phyloP scores from a whole-genome alignment of 2,113 vertebrate genomes.

The Ictalurus punctatus region DNA sequence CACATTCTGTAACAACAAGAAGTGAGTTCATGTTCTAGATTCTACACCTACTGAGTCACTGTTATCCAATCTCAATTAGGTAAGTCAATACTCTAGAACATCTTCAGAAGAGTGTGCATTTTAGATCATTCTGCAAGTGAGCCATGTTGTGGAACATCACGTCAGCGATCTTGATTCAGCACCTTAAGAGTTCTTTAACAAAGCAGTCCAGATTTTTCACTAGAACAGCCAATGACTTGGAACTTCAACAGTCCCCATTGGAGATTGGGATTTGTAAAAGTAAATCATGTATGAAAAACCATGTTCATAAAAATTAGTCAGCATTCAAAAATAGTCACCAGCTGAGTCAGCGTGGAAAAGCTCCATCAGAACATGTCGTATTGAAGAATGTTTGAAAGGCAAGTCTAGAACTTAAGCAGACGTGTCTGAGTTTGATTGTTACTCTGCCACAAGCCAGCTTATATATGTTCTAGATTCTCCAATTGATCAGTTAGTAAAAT shows the following conservation, averaged over 20 bases:
- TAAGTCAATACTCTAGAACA: not conserved
- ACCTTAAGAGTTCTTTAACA: not conserved
- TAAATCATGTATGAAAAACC: not conserved
- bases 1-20: not conserved
- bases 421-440: not conserved
- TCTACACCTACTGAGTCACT: not conserved
- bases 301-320: not conserved
- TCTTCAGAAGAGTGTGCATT: not conserved
- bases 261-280: not conserved
- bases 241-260: not conserved
- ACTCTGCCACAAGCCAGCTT: not conserved
- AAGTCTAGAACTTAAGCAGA: not conserved
- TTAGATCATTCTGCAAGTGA: not conserved
- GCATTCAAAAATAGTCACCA: not conserved
- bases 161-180: slow-evolving; percentile 4
- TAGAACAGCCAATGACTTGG: not conserved
- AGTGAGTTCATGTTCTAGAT: not conserved
- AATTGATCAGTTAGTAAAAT: not conserved
- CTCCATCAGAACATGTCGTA: not conserved
- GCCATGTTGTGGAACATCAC: not conserved
- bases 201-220: not conserved
- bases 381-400: not conserved
- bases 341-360: not conserved
- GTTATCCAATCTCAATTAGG: not conserved
- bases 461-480: not conserved